Percentiles rank a stretch among this genome's conserved stretches.
Evolutionary conservation across 2,113 vertebrate species (phyloP).

Genomic region (Esox niger): DNA sequence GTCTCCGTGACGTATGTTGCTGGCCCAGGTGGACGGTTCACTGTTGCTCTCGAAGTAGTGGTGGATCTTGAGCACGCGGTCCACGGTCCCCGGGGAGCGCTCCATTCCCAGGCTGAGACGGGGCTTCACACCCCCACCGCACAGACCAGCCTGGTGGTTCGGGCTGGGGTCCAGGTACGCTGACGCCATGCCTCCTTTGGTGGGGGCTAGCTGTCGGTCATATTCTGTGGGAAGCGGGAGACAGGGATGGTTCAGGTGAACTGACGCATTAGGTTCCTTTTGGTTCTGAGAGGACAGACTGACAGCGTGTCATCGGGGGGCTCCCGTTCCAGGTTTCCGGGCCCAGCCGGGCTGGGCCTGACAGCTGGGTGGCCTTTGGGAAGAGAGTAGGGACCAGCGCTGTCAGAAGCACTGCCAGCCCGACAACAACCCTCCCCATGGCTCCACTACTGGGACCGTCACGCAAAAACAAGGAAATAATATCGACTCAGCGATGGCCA

Average conservation of each 20-base stretch:
- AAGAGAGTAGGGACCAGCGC: neutral
- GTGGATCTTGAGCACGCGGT: slow-evolving; percentile 93
- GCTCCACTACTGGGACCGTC: too few relatives aligned
- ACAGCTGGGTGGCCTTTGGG: neutral
- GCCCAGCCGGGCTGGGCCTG: neutral
- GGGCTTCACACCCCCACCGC: slow-evolving; percentile 83
- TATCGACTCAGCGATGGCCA: neutral
- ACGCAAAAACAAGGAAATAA: too few relatives aligned
- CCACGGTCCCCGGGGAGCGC: slow-evolving; percentile 85
- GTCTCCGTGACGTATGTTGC: slow-evolving; percentile 94
- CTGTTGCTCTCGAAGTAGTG: slow-evolving; percentile 94
- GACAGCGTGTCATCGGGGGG: neutral
- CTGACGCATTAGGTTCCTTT: too few relatives aligned
- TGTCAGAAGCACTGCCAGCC: too few relatives aligned
- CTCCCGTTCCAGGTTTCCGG: too few relatives aligned
- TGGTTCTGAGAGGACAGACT: neutral
- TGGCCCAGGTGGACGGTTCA: slow-evolving; percentile 91
- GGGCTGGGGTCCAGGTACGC: slow-evolving; percentile 95
- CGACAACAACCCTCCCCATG: too few relatives aligned
- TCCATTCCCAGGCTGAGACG: slow-evolving; percentile 85
- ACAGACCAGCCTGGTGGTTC: slow-evolving; percentile 78
- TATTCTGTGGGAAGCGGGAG: slow-evolving; percentile 79
- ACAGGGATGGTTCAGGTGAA: neutral
- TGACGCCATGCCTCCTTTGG: slow-evolving; percentile 91
- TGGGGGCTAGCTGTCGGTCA: slow-evolving; percentile 96